Base-by-base conservation (phyloP, 2,888 invertebrate species). In the Rotaria macrura region DNA sequence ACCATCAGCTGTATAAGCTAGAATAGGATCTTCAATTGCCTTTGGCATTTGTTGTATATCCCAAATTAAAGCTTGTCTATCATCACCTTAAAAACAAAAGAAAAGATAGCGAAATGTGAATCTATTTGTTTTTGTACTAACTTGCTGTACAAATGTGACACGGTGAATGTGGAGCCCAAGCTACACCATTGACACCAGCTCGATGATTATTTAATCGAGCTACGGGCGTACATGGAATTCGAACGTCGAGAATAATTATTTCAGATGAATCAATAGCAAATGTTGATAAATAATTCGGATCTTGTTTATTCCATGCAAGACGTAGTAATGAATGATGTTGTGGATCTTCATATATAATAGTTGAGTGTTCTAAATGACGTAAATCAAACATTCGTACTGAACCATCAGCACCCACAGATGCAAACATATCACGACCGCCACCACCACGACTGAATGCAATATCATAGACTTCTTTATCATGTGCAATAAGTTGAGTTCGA, bases 221-320 rank as follows among this genome's bases (percentile, higher is more conserved):
- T 52, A 98, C 97, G 14, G 98, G 98, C 85, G 97, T 97, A 92
- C 98, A 98, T 10, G 98, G 98, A 86, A 98, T 96, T 88, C 98
- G 93, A 88, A 98, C 96, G 92, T 99, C 98, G 89, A 99, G 93
- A 89, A 99, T 97, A 89, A 98, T 95, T 84, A 97, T 97, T 93
- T 99, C 98, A 91, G 95, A 95, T 6, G 98, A 96, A 92, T 98
- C 97, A 96, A 97, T 97, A n/a, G 98, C 97, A 89, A 99, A 96
- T 1, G 98, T 99, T 49, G 97, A 97, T 88, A 99, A 93, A 92
- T 98, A 98, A 93, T 99, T 99, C 25, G 97, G 97, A 92, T 99
- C 99, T 92, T 98, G 97, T 91, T 98, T 97, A 92, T 99, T 99
- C 98, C 99, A 99, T 79, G 97, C 97, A 84, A 99, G 93, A 87